Percentiles rank a stretch among this genome's conserved stretches.
Evolutionary conservation across 2,888 invertebrate species (phyloP).

Genomic region (Eupsilia transversa): DNA sequence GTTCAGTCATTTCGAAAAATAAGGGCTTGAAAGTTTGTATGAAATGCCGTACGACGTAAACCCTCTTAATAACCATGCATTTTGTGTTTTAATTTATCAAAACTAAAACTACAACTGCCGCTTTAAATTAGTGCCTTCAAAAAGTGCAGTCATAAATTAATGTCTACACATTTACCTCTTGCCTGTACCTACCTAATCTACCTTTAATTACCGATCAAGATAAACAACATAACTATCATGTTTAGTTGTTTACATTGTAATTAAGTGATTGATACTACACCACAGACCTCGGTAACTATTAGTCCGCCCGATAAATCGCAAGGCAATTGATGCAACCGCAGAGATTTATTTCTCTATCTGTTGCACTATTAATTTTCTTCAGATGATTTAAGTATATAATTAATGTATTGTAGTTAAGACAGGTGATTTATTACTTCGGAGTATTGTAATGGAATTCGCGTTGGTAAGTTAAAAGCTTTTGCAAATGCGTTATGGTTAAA

Average conservation of each 20-base stretch:
- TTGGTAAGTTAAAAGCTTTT: slow-evolving; percentile 19
- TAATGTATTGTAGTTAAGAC: slow-evolving; percentile 50
- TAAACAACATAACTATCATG: slow-evolving; percentile 58
- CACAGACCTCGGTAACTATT: slow-evolving; percentile 16
- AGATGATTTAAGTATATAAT: slow-evolving; percentile 56
- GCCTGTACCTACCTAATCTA: not conserved
- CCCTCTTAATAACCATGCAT: no score
- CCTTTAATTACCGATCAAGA: slow-evolving; percentile 66
- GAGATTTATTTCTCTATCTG: slow-evolving; percentile 35
- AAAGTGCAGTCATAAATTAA: not conserved
- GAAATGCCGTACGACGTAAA: no score
- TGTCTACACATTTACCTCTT: not conserved
- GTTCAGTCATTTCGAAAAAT: no score
- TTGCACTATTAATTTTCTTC: slow-evolving; percentile 53
- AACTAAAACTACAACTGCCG: no score
- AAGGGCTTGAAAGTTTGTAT: no score
- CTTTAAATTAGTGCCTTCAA: not conserved
- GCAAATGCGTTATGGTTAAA: slow-evolving; percentile 5
- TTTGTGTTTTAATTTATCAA: no score
- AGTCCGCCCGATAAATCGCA: slow-evolving; percentile 35
- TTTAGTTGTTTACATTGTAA: slow-evolving; percentile 66
- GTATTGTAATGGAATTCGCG: slow-evolving; percentile 23
- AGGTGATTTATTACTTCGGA: slow-evolving; percentile 47
- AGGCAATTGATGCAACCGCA: slow-evolving; percentile 31
- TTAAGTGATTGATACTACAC: slow-evolving; percentile 65